A percentile compares a stretch with the other conserved stretches of the same genome.
Evolutionary conservation across 2,113 vertebrate species (phyloP).

Genomic region (Sterrhoptilus dennistouni): DNA sequence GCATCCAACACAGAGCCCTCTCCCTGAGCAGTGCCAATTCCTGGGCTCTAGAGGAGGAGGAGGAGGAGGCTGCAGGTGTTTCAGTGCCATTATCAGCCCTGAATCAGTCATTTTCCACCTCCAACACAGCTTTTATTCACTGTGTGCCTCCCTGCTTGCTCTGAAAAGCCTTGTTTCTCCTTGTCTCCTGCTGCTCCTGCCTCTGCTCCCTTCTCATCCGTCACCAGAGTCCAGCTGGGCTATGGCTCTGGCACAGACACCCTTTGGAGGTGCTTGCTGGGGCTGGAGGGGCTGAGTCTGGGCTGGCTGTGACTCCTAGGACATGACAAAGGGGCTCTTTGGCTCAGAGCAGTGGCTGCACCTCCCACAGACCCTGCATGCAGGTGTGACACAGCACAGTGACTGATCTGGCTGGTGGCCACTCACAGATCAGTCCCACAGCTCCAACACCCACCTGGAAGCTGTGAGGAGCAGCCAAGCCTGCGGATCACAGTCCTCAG

Average conservation of each 20-base stretch:
- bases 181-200: not conserved
- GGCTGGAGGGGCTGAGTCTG: fast-evolving
- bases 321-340: not conserved
- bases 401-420: not conserved
- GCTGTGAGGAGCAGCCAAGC: not conserved
- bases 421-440: not conserved
- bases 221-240: not conserved
- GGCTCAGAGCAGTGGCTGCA: not conserved
- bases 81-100: not conserved
- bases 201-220: not conserved
- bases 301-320: not conserved
- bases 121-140: not conserved
- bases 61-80: not conserved
- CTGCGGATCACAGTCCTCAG: fast-evolving
- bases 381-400: not conserved
- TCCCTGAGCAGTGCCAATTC: not conserved
- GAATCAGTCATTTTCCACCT: not conserved
- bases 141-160: not conserved
- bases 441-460: not conserved
- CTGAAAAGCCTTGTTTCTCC: not conserved
- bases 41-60: not conserved
- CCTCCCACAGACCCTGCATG: not conserved
- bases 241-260: not conserved
- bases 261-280: not conserved
- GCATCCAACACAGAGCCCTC: not conserved